These are phyloP conservation scores for Zeugodacus cucurbitae DNA, from an alignment of 1,140 invertebrate species.

Conservation along the genomic window DNA sequence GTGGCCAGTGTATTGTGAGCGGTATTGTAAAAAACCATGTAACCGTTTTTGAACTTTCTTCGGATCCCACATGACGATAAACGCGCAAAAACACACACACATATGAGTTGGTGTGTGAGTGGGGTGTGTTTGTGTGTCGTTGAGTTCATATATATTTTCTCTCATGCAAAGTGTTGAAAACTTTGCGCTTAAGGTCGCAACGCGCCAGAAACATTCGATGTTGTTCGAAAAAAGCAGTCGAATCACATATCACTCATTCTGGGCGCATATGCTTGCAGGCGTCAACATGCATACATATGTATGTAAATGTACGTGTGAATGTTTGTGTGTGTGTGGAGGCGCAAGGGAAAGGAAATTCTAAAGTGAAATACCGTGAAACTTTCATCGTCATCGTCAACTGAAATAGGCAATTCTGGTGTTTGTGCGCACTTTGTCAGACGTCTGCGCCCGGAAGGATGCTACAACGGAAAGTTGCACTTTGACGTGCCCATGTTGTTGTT, in stretches of 20 bases:
- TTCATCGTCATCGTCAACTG: background rate
- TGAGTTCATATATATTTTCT: background rate
- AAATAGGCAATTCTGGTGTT: slow-evolving; percentile 24
- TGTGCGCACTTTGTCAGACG: background rate
- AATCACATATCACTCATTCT: background rate
- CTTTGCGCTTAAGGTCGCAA: background rate
- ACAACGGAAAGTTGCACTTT: background rate
- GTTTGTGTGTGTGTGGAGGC: background rate
- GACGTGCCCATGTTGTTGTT: background rate
- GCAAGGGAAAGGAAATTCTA: background rate
- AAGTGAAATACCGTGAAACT: slow-evolving; percentile 1
- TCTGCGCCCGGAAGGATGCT: background rate
- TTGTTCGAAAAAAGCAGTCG: background rate
- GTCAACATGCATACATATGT: background rate
- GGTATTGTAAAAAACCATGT: background rate
- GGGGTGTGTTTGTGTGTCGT: background rate
- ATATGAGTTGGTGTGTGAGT: background rate
- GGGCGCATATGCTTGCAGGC: background rate
- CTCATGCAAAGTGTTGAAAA: slow-evolving; percentile 1
- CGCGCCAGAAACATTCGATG: background rate
- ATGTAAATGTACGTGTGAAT: background rate
- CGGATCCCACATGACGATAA: background rate
- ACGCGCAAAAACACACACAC: background rate
- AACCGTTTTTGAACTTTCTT: background rate
- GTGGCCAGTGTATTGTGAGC: background rate